Base-by-base conservation (phyloP, 2,113 vertebrate species). In the Hypocryptadius cinnamomeus region DNA sequence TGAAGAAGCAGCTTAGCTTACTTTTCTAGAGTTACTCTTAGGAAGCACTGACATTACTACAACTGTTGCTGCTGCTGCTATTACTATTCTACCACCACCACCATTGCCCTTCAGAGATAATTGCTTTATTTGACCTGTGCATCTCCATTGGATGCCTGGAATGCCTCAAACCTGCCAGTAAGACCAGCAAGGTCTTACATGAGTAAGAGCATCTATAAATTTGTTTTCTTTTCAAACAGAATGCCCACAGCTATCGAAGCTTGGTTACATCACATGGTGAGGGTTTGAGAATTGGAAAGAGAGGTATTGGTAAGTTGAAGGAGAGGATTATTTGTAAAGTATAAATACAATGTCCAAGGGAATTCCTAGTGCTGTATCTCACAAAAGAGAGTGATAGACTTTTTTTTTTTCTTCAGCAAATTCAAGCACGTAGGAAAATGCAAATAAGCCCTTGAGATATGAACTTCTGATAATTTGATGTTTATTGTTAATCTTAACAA, bases 401-500 rank as follows among this genome's bases (percentile, higher is more conserved):
- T 45, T 3, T 22, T 73, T 33, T 65, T 72, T 71, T 22, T 59
- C 4, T 87, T 66, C 53, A 82, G 35, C 51, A 90, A 84, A 76
- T 77, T 33, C 35, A 71, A 80, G 47, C 42, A 56, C 5, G 3
- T 21, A 59, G 24, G 42, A 82, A 91, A 84, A 84, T 9, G 13
- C 16, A 93, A 89, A 91, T 89, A 82, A 63, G 11, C 16, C 15
- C 66, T 73, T 71, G 83, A 57, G 21, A 63, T 40, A 54, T 2
- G 21, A 79, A 70, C 8, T 85, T 87, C 81, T 71, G 74, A 86
- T 50, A 91, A 87, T 72, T 66, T 78, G 61, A 20, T 11, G 1
- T 72, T 95, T 68, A 68, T 85, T 4, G 4, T 92, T 87, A 90
- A 69, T 92, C 91, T 96, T 93, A 93, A 82, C 80, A 93, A 85